Conservation (phyloP, 2,797 vertebrate species). For the Antennarius maculatus region DNA sequence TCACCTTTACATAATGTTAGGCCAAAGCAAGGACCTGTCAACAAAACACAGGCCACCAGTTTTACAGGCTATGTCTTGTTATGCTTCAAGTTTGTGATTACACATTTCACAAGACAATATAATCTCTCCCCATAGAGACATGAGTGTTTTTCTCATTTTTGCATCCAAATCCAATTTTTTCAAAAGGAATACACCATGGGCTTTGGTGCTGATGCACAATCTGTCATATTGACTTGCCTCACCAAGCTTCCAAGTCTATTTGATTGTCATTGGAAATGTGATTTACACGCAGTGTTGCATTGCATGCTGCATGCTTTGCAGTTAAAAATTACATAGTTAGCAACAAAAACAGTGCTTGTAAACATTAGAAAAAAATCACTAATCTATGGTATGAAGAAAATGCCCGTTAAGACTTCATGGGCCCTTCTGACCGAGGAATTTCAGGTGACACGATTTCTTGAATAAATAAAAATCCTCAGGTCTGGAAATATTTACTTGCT, state of each 20-base stretch:
- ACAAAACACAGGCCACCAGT: conserved; percentile 5
- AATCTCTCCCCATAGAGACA: not conserved
- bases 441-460: too few species aligned
- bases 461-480: too few species aligned
- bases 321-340: not conserved
- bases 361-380: too few species aligned
- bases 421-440: too few species aligned
- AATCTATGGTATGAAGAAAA: too few species aligned
- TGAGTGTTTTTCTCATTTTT: not conserved
- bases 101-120: not conserved
- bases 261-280: not conserved
- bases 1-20: not conserved
- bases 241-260: not conserved
- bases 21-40: conserved; percentile 23
- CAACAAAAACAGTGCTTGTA: not conserved
- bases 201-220: conserved; percentile 3
- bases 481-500: too few species aligned
- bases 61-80: conserved; percentile 15
- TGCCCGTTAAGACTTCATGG: too few species aligned
- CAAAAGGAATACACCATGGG: not conserved
- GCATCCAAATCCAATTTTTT: not conserved
- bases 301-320: not conserved
- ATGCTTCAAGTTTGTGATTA: conserved; percentile 7
- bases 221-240: not conserved
- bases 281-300: not conserved